A percentile compares a stretch with the other conserved stretches of the same genome.
phyloP scores from a whole-genome alignment of 2,888 invertebrate genomes.

The Eupithecia subfuscata region DNA sequence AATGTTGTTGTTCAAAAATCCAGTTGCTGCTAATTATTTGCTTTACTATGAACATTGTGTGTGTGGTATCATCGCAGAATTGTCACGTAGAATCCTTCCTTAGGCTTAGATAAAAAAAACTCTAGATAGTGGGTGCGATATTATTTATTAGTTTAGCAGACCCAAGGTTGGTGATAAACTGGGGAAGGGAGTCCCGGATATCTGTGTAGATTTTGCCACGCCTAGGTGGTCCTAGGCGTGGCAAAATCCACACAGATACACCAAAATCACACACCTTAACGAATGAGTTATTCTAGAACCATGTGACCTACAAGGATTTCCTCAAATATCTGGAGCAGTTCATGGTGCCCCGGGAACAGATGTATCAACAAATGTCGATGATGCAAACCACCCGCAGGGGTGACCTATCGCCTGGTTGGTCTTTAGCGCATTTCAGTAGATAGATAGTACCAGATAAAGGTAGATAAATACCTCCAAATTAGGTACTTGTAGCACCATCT shows the following conservation, averaged over 20 bases:
- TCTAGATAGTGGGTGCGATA: too few species aligned
- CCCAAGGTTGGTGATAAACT: background rate
- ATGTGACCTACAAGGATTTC: conserved; percentile 88
- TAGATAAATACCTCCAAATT: too few species aligned
- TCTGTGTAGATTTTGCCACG: background rate
- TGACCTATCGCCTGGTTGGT: conserved; percentile 69
- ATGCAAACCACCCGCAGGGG: conserved; percentile 68
- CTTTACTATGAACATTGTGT: too few species aligned
- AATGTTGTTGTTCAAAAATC: background rate
- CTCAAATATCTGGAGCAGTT: conserved; percentile 87
- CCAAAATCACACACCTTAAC: background rate
- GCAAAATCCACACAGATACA: too few species aligned
- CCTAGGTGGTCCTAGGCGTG: too few species aligned
- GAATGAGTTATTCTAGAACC: conserved; percentile 74
- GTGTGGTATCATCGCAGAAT: too few species aligned
- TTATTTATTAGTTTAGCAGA: too few species aligned
- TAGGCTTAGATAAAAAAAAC: too few species aligned
- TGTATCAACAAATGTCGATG: conserved; percentile 75
- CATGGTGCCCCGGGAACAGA: conserved; percentile 76
- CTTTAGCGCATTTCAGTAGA: background rate
- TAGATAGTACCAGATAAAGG: background rate
- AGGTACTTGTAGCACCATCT: too few species aligned
- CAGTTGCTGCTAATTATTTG: too few species aligned
- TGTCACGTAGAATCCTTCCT: too few species aligned
- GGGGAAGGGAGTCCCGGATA: background rate